Evolutionary conservation across 2,113 vertebrate species (phyloP).

Genomic region (Peucedramus taeniatus): DNA sequence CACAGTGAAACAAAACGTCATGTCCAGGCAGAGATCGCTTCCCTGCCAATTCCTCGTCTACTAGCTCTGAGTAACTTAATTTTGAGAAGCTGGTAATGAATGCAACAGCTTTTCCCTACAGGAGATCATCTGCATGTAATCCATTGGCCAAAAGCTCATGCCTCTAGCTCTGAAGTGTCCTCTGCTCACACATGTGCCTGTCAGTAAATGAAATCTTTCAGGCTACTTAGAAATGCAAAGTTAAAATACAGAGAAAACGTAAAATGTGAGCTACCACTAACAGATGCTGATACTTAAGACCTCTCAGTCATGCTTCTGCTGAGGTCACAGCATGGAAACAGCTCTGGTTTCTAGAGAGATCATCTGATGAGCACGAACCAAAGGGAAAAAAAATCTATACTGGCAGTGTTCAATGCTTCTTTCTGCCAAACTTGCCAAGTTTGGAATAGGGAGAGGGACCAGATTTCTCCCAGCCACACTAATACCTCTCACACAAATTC

Average conservation of each 20-base stretch:
- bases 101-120: not conserved
- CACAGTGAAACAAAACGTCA: not conserved
- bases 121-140: not conserved
- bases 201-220: not conserved
- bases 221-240: not conserved
- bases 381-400: not conserved
- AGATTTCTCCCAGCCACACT: not conserved
- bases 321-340: not conserved
- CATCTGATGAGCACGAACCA: not conserved
- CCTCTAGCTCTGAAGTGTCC: not conserved
- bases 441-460: not conserved
- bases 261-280: not conserved
- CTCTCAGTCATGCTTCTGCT: not conserved
- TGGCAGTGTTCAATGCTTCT: not conserved
- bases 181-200: not conserved
- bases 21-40: not conserved
- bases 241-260: not conserved
- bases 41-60: not conserved
- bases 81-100: not conserved
- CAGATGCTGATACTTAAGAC: not conserved
- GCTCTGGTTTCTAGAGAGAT: conserved; percentile 31
- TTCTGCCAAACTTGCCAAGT: not conserved
- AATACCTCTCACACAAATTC: not conserved
- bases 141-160: not conserved
- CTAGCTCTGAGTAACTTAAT: not conserved